A percentile compares a stretch with the other conserved stretches of the same genome.
Conservation (phyloP, 2,113 vertebrate species). For the Hyperoodon ampullatus region DNA sequence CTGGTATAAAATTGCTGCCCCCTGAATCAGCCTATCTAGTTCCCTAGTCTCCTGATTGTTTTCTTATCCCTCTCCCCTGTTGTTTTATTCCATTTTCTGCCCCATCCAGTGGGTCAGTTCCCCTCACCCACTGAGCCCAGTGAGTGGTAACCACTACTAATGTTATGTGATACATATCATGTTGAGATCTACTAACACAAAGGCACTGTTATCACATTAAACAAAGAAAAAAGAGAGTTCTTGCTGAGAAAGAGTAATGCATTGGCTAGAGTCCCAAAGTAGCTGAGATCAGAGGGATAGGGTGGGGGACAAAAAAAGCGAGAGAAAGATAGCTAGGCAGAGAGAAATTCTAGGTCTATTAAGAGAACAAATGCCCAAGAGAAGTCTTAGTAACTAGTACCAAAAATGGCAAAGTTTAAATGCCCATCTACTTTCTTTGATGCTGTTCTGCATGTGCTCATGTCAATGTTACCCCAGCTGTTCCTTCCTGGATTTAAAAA, state of each 20-base stretch:
- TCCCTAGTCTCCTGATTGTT: neutral
- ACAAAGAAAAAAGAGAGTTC: neutral
- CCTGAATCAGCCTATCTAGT: neutral
- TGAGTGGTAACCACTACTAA: neutral
- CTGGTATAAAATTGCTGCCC: neutral
- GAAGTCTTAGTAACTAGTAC: neutral
- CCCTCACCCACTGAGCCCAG: neutral
- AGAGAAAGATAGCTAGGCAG: neutral
- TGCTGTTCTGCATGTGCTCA: neutral
- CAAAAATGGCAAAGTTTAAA: neutral
- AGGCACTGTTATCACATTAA: neutral
- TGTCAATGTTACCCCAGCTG: neutral
- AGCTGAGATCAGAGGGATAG: neutral
- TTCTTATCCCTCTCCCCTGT: neutral
- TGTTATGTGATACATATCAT: neutral
- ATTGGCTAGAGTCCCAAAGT: neutral
- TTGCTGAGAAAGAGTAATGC: neutral
- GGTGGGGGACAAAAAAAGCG: neutral
- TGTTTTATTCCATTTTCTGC: neutral
- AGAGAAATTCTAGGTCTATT: neutral
- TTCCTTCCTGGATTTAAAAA: neutral
- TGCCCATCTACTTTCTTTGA: neutral
- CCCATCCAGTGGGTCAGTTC: neutral
- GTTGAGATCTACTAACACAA: neutral
- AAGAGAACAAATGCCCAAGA: neutral